Percentiles rank a stretch among this genome's conserved stretches.
These are phyloP conservation scores for Clarias magur DNA, from an alignment of 2,113 vertebrate species.

Conservation along the genomic window DNA sequence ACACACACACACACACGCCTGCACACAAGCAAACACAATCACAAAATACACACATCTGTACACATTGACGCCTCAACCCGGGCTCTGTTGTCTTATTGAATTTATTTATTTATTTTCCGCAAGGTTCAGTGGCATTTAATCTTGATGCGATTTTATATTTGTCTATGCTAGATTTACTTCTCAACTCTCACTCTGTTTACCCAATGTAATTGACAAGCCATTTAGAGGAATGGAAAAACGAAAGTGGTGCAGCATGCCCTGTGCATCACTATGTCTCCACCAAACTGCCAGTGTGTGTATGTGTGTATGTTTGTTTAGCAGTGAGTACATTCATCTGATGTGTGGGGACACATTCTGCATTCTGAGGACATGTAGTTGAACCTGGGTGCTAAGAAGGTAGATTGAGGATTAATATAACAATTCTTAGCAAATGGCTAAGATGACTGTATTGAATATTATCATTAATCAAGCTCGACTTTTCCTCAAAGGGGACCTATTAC, in stretches of 20 bases:
- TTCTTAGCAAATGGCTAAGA: neutral
- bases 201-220: slow-evolving; percentile 61
- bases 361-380: slow-evolving; percentile 36
- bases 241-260: slow-evolving; percentile 48
- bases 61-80: slow-evolving; percentile 39
- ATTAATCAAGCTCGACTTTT: neutral
- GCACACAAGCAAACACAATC: slow-evolving; percentile 24
- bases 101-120: slow-evolving; percentile 46
- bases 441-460: neutral
- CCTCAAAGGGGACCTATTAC: neutral
- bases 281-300: slow-evolving; percentile 43
- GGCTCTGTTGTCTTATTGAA: slow-evolving; percentile 51
- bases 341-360: slow-evolving; percentile 31
- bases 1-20: slow-evolving; percentile 29
- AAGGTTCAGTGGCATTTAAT: slow-evolving; percentile 59
- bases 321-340: slow-evolving; percentile 10
- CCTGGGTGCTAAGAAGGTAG: neutral
- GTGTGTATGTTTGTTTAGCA: slow-evolving; percentile 48
- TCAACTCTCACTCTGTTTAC: slow-evolving; percentile 58
- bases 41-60: slow-evolving; percentile 5
- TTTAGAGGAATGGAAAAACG: slow-evolving; percentile 55
- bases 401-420: neutral
- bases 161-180: slow-evolving; percentile 61
- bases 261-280: slow-evolving; percentile 48
- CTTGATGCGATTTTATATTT: slow-evolving; percentile 59